Evolutionary conservation across 2,888 invertebrate species (phyloP), one percentile per base, ranked within the genome.

Genomic region (Aporophyla lueneburgensis): DNA sequence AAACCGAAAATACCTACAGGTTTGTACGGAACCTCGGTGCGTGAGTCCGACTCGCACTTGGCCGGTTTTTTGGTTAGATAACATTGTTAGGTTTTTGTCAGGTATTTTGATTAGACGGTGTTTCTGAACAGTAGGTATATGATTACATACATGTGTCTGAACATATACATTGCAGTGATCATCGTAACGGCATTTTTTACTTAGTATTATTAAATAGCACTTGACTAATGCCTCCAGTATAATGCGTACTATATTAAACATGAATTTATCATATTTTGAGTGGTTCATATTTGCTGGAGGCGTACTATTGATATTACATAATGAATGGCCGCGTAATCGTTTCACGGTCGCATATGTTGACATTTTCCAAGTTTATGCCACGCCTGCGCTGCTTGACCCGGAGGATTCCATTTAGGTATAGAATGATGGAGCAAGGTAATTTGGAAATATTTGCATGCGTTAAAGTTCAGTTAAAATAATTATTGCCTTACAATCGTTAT

Each of bases 311-410:
- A 27, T 63, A 83, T 65, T 71, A 71, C 54, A 66, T 56, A 80
- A 67, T 49, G 14, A 71, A 67, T 76, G 49, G 14, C 14, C 40
- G 19, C 67, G 40, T 79, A 61, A 73, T 69, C 65, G 33, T 66
- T 69, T 43, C 46, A 21, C 33, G 58, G 40, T 68, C 67, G 58
- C 24, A 16, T 68, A 33, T 43, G 43, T 69, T 84, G 80, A 79
- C 74, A 80, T 80, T 79, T 79, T 54, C 40, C 73, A 46, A 43
- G 61, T 72, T 46, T 49, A 6, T 27, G 56, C 61, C 80, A 67
- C 80, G 74, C 80, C 84, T 54, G 27, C n/a, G n/a, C 66, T 14
- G 54, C 40, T 67, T 69, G 80, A 73, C 61, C 54, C 43, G 6
- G 27, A 73, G 49, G 27, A 62, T 54, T 49, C 58, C 54, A 24